Evolutionary conservation across 1,140 invertebrate species (phyloP).

Genomic region (Gyrodactylus salaris): DNA sequence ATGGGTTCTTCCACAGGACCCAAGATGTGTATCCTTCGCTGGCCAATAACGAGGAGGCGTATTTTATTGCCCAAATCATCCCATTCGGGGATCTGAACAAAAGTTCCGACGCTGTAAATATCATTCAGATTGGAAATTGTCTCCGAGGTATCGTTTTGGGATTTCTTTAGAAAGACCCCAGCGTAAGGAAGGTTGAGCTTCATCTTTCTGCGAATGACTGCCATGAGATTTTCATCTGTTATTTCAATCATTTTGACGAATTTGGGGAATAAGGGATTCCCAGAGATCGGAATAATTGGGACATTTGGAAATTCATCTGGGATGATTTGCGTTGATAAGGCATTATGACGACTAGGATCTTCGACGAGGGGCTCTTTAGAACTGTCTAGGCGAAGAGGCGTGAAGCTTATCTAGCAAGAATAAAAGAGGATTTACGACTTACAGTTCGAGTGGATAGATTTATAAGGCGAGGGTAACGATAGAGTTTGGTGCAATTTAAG

Average conservation of each 20-base stretch:
- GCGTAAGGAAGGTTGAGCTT: conserved; percentile 79
- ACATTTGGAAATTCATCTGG: conserved; percentile 80
- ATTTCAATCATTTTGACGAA: conserved; percentile 91
- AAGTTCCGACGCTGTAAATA: conserved; percentile 60
- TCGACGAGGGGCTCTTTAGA: background rate
- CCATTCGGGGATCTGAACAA: conserved; percentile 85
- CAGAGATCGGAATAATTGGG: conserved; percentile 59
- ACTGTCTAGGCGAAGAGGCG: too few relatives aligned
- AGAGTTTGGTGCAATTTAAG: background rate
- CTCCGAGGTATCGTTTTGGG: conserved; percentile 24
- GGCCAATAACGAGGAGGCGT: conserved; percentile 61
- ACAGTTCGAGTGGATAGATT: too few relatives aligned
- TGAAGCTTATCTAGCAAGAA: too few relatives aligned
- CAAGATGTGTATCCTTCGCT: conserved; percentile 33
- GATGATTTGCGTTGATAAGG: conserved; percentile 21
- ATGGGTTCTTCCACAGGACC: conserved; percentile 28
- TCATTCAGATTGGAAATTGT: conserved; percentile 35
- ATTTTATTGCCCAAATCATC: conserved; percentile 68
- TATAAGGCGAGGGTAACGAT: too few relatives aligned
- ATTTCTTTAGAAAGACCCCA: conserved; percentile 67
- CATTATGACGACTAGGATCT: background rate
- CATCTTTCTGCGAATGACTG: conserved; percentile 62
- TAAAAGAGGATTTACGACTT: too few relatives aligned
- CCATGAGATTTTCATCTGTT: conserved; percentile 47
- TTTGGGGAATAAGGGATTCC: conserved; percentile 78